phyloP scores from a whole-genome alignment of 2,888 invertebrate species.

The Thera britannica region DNA sequence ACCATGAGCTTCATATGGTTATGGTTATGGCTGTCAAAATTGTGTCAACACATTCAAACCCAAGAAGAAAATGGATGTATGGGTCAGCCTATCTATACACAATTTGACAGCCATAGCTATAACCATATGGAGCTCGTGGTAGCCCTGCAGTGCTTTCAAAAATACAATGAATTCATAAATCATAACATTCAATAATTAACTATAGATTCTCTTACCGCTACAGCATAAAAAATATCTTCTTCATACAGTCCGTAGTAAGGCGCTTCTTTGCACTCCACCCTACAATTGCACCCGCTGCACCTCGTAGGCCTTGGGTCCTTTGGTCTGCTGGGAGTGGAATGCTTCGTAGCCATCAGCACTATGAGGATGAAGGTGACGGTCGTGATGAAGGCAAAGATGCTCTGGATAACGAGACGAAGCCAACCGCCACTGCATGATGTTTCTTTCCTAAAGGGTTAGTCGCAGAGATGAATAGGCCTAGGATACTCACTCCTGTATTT shows the following conservation, averaged over 20 bases:
- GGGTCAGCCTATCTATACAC: too few relatives aligned
- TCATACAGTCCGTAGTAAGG: slow-evolving; percentile 55
- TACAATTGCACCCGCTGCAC: slow-evolving; percentile 55
- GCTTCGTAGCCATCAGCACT: slow-evolving; percentile 58
- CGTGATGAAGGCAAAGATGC: slow-evolving; percentile 65
- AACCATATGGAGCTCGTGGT: too few relatives aligned
- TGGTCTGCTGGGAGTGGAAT: slow-evolving; percentile 9
- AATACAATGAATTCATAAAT: too few relatives aligned
- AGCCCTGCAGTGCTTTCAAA: too few relatives aligned
- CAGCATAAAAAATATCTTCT: slow-evolving; percentile 55
- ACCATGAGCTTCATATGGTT: too few relatives aligned
- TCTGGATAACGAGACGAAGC: slow-evolving; percentile 66
- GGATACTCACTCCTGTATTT: too few relatives aligned
- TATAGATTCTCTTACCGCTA: slow-evolving; percentile 53
- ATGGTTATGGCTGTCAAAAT: too few relatives aligned
- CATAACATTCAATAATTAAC: neutral
- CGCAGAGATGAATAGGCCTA: neutral
- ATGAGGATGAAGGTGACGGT: slow-evolving; percentile 71
- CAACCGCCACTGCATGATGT: slow-evolving; percentile 72
- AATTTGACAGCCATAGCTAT: too few relatives aligned
- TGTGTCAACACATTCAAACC: too few relatives aligned
- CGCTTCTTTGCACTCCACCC: slow-evolving; percentile 57
- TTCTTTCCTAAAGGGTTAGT: slow-evolving; percentile 21
- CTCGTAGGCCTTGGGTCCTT: slow-evolving; percentile 26
- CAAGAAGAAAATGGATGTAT: too few relatives aligned